Base-by-base conservation (phyloP, 1,140 invertebrate species). In the Chlorops oryzae region DNA sequence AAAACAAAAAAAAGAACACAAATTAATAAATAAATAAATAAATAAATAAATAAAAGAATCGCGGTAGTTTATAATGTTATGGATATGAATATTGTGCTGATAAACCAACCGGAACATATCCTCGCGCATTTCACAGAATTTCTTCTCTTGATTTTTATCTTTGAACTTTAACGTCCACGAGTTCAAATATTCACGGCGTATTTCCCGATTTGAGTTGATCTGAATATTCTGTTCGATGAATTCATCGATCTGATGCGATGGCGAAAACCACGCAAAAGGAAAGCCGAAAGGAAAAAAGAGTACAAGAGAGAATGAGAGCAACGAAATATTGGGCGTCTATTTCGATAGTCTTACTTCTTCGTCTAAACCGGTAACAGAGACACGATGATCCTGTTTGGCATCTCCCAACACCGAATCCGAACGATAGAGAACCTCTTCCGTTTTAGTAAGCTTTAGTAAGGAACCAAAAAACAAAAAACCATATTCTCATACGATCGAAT, bases 181-280 rank as follows among this genome's bases (percentile, higher is more conserved):
- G 61, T 87, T 85, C 54, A 96, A 86, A 72, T 96, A 91, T 20
- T 90, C 87, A 12, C 83, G 81, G 17, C 92, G 79, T 80, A 96
- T 93, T 48, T 87, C 78, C 60, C 92, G 92, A 70, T 96, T 95
- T 52, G 88, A 93, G 58, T 90, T 88, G 37, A 93, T 91, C 74
- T 96, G 92, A 25, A 96, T 93, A 48, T 83, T 87, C 55, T 90
- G 82, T 57, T 92, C 90, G 53, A 92, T 87, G 51, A 92, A 84
- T 57, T 90, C 88, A 60, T 92, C 87, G 22, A 92, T 82, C 76
- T 92, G 81, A n/a, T n/a, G n/a, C n/a, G 1, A 58, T 13, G 37
- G n/a, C n/a, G n/a, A n/a, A n/a, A n/a, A n/a, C n/a, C n/a, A n/a
- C n/a, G n/a, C n/a, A n/a, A n/a, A n/a, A n/a, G n/a, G n/a, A n/a